phyloP scores from a whole-genome alignment of 2,113 vertebrate genomes.

The Balaeniceps rex region DNA sequence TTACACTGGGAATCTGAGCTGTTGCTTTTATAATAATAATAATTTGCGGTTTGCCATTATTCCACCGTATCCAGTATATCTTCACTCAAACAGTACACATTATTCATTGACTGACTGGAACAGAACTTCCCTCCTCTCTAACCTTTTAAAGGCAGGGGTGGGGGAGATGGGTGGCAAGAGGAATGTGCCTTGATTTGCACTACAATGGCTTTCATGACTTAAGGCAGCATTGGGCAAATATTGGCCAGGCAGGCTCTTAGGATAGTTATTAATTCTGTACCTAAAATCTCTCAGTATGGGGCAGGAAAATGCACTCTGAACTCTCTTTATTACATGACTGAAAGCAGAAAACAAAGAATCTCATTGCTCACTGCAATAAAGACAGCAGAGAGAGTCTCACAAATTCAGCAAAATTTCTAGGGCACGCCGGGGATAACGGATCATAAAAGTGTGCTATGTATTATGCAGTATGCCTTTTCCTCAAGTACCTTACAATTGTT shows the following conservation, averaged over 20 bases:
- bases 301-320: not conserved
- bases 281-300: not conserved
- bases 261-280: not conserved
- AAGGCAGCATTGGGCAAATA: not conserved
- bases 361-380: not conserved
- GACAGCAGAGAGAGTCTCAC: not conserved
- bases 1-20: not conserved
- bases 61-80: not conserved
- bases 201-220: not conserved
- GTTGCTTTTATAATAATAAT: not conserved
- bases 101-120: not conserved
- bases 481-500: not conserved
- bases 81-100: not conserved
- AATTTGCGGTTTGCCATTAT: not conserved
- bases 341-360: not conserved
- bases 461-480: not conserved
- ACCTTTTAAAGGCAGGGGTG: fast-evolving
- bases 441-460: not conserved
- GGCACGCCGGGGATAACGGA: not conserved
- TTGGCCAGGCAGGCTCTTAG: not conserved
- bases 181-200: not conserved
- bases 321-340: not conserved
- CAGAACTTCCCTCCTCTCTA: not conserved
- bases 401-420: not conserved
- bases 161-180: not conserved